Evolutionary conservation across 2,888 invertebrate species (phyloP), one percentile per base, ranked within the genome.

Genomic region (Coleophora deauratella): DNA sequence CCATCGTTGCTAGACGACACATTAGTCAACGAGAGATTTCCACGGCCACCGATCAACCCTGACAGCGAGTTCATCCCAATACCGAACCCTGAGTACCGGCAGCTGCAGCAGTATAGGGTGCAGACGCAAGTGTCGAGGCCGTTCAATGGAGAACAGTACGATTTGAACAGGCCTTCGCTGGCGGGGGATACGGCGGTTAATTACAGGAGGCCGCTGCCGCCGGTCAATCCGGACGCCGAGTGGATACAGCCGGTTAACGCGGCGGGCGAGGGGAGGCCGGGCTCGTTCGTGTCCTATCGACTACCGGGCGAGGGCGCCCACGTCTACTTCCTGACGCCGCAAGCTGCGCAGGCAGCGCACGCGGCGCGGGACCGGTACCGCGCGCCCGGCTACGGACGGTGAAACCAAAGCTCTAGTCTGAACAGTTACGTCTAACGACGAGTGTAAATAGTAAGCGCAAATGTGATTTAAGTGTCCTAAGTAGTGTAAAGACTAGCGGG

Each of bases 281-380:
- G 88, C n/a, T 88, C 91, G 13, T 90, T 90, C 57, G 90, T 93
- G 50, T 91, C 92, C 9, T 93, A 93, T 69, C 80, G 90, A 55
- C 75, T 93, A 44, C 93, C 93, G 0, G 93, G 92, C 0, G 91
- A 92, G 54, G 91, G 91, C 9, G 92, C 92, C 0, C 93, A 93
- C 72, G 92, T 93, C 58, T 93, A 92, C 66, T 93, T 93, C 80
- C 75, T 93, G 44, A 92, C 93, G 42, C 93, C 93, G 2, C 92
- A 91, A 57, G 86, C 89, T 14, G 85, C 79, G 41, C 58, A 59
- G n/a, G 21, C 89, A 14, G 85, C 79, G 41, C 58, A 59, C 10
- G 21, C 63, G 40, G 54, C 67, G 43, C 59, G 77, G 34, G 72
- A 78, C 42, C 59, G 80, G 52, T 80, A 78, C 65, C 60, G 84